Percentiles rank a stretch among this genome's conserved stretches.
Evolutionary conservation across 2,797 vertebrate species (phyloP).

Genomic region (Labeo calbasu): DNA sequence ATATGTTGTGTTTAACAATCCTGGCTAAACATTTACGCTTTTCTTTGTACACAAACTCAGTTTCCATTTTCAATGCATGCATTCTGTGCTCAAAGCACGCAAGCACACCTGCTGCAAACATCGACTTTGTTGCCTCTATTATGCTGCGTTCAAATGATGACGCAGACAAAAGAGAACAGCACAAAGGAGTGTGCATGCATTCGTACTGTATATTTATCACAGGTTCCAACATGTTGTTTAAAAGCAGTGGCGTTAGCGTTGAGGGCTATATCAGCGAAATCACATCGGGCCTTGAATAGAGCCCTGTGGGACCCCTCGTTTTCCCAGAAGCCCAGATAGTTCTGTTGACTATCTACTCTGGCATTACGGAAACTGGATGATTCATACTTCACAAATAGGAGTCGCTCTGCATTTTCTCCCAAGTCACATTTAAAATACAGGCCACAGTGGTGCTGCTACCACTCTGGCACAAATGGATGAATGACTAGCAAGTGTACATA

Average conservation of each 20-base stretch:
- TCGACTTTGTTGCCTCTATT: slow-evolving; percentile 19
- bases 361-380: neutral
- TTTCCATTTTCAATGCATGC: neutral
- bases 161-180: slow-evolving; percentile 20
- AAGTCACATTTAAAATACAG: slow-evolving; percentile 6
- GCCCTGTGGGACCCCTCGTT: slow-evolving; percentile 44
- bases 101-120: slow-evolving; percentile 44
- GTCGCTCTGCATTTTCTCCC: neutral
- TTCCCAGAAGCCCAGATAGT: slow-evolving; percentile 54
- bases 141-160: slow-evolving; percentile 18
- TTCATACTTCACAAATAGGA: neutral
- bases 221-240: slow-evolving; percentile 47
- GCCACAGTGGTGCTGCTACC: neutral
- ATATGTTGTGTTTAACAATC: slow-evolving; percentile 16
- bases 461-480: neutral
- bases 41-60: slow-evolving; percentile 14
- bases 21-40: slow-evolving; percentile 12
- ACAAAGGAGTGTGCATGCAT: slow-evolving; percentile 45
- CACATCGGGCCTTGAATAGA: slow-evolving; percentile 47
- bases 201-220: neutral
- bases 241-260: slow-evolving; percentile 39
- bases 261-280: slow-evolving; percentile 52
- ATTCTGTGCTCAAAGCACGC: neutral
- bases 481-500: slow-evolving; percentile 64
- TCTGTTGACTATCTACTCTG: slow-evolving; percentile 44